Conservation (phyloP, 2,113 vertebrate species). For the Felis chaus region DNA sequence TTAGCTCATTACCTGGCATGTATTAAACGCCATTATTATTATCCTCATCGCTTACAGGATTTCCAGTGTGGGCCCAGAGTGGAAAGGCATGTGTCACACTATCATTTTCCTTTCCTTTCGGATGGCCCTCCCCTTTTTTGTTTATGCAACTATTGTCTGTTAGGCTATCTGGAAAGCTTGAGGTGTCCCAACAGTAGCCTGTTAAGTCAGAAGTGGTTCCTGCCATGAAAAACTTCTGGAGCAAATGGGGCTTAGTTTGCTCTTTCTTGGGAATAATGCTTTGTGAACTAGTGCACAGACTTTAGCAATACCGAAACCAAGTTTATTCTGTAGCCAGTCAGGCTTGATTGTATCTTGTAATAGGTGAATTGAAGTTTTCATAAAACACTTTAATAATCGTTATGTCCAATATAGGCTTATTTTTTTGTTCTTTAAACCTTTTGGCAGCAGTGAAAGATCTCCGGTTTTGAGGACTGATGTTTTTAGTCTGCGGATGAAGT, state of each 20-base stretch:
- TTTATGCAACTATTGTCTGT: neutral
- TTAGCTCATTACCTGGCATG: neutral
- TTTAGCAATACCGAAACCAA: neutral
- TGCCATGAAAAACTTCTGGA: neutral
- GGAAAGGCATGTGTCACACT: neutral
- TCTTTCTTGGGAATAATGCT: neutral
- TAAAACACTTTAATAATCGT: neutral
- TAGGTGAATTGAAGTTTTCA: neutral
- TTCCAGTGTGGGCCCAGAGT: neutral
- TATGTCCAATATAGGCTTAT: neutral
- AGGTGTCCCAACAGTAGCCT: neutral
- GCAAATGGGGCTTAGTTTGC: neutral
- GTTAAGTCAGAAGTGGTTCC: neutral
- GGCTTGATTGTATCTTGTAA: constrained; percentile 6
- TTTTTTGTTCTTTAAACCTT: neutral
- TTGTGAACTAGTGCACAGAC: neutral
- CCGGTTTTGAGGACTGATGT: neutral
- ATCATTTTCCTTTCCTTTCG: neutral
- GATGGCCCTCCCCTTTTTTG: neutral
- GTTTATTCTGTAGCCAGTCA: neutral
- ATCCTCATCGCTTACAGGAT: neutral
- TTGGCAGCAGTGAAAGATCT: neutral
- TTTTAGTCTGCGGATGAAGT: neutral
- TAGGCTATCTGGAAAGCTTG: neutral
- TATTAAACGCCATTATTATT: neutral